phyloP scores from a whole-genome alignment of 2,797 vertebrate species.

The Myiothlypis chrysogaster region DNA sequence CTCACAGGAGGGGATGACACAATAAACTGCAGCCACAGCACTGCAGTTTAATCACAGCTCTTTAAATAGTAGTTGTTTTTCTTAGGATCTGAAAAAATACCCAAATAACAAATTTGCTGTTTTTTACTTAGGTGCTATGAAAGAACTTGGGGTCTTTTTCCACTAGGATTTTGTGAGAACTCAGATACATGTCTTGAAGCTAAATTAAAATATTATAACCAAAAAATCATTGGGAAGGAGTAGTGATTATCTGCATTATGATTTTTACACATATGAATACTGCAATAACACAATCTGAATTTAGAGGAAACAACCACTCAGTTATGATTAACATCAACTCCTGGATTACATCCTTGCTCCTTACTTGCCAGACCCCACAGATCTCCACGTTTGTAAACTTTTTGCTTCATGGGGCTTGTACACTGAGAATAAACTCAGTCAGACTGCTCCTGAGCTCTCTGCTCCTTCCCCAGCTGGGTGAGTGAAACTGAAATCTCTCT shows the following conservation, averaged over 20 bases:
- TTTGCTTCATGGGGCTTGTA: not conserved
- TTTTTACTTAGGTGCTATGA: not conserved
- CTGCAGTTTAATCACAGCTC: not conserved
- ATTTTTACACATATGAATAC: not conserved
- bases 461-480: not conserved
- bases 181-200: not conserved
- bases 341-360: not conserved
- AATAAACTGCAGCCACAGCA: not conserved
- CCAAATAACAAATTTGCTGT: fast-evolving
- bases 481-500: not conserved
- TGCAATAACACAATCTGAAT: not conserved
- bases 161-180: not conserved
- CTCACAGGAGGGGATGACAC: not conserved
- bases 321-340: not conserved
- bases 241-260: not conserved
- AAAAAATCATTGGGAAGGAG: not conserved
- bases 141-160: fast-evolving
- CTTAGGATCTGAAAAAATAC: not conserved
- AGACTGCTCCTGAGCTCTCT: fast-evolving
- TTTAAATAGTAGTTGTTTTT: not conserved
- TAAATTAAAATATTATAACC: not conserved
- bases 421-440: not conserved
- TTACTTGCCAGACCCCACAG: not conserved
- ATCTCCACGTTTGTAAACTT: not conserved
- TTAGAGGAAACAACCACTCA: not conserved